Percentiles rank a stretch among this genome's conserved stretches.
Conservation (phyloP, 2,888 invertebrate genomes). For the Epinotia ramella region DNA sequence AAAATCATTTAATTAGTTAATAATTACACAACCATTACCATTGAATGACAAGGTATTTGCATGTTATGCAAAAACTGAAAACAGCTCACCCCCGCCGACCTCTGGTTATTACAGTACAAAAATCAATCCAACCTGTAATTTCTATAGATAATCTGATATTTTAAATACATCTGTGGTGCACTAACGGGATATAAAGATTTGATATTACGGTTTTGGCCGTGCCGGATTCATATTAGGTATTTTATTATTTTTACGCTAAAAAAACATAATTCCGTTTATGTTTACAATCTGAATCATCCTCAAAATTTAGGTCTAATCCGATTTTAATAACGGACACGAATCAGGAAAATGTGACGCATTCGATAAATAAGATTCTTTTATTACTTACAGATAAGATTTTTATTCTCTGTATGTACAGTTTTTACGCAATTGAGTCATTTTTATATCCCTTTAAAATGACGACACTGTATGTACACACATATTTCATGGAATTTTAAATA, state of each 20-base stretch:
- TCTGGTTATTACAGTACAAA: too few relatives aligned
- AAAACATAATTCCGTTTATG: neutral
- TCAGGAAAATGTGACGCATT: neutral
- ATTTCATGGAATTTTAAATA: neutral
- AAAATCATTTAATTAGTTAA: too few relatives aligned
- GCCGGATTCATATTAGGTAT: neutral
- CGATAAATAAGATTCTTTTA: neutral
- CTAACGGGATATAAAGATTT: neutral
- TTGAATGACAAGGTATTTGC: too few relatives aligned
- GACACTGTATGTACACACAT: neutral
- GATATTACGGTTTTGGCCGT: neutral
- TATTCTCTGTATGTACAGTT: neutral
- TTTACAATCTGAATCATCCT: neutral
- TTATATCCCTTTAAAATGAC: constrained; percentile 1
- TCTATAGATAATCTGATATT: neutral
- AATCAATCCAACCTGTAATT: too few relatives aligned
- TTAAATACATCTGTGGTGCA: neutral
- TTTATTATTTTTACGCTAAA: constrained; percentile 10
- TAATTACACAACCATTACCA: too few relatives aligned
- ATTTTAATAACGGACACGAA: neutral
- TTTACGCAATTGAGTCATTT: neutral
- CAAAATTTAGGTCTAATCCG: neutral
- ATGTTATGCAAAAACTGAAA: too few relatives aligned
- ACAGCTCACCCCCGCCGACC: too few relatives aligned
- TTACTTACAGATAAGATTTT: neutral